Evolutionary conservation across 1,140 invertebrate genomes (phyloP).

Genomic region (Drosophila bocqueti): DNA sequence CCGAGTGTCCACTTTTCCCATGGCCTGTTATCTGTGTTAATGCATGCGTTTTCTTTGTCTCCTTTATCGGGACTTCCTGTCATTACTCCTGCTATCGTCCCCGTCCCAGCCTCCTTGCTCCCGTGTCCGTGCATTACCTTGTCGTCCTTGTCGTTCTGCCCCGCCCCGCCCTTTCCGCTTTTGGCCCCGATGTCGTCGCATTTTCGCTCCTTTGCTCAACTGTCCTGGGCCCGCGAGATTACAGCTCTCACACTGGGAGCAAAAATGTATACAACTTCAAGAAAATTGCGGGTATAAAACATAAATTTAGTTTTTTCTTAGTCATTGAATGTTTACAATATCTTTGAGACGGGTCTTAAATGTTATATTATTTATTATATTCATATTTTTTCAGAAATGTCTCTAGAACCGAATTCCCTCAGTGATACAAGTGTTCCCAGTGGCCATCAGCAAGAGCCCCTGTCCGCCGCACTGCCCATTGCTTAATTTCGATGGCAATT

Average conservation of each 20-base stretch:
- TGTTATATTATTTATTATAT: not conserved
- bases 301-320: not conserved
- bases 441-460: conserved; percentile 5
- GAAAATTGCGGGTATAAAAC: too few relatives aligned
- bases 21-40: conserved; percentile 67
- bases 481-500: conserved; percentile 82
- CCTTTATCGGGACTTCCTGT: conserved; percentile 74
- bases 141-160: conserved; percentile 31
- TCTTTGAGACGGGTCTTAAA: too few relatives aligned
- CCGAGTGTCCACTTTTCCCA: conserved; percentile 17
- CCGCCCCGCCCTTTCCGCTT: conserved; percentile 8
- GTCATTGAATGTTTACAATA: too few relatives aligned
- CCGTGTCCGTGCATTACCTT: conserved; percentile 63
- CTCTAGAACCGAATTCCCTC: not conserved
- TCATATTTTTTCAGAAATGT: not conserved
- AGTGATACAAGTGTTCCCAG: conserved; percentile 5
- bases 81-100: conserved; percentile 74
- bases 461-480: conserved; percentile 33
- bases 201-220: conserved; percentile 20
- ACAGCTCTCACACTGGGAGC: conserved; percentile 32
- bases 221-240: conserved; percentile 51
- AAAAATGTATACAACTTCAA: not conserved
- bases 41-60: conserved; percentile 75
- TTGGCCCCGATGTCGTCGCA: conserved; percentile 17
- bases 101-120: conserved; percentile 34